Evolutionary conservation across 2,888 invertebrate species (phyloP), one percentile per base, ranked within the genome.

Genomic region (Drosophila niveifrons): DNA sequence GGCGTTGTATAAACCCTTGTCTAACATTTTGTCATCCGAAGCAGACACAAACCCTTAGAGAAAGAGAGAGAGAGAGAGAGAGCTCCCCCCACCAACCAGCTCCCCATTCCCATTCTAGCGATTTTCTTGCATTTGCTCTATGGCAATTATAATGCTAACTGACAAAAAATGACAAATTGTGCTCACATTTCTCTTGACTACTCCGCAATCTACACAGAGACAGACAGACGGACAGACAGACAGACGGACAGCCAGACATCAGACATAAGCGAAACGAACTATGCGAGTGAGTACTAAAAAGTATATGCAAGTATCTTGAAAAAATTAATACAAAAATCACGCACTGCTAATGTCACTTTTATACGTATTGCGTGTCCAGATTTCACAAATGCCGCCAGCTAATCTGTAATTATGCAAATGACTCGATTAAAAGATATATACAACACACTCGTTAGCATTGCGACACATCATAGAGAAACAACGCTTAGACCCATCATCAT

Each of bases 111-210:
- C 36, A n/a, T n/a, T 1, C 36, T 28, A 13, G 23, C 34, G 18
- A 47, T 48, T 62, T 47, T 48, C 43, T 50, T 57, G 56, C 47
- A 46, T 56, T 47, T 36, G 50, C 43, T 50, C 51, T 31, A 57
- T 63, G 65, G 65, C 66, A 74, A 78, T 77, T 77, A 79, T 75
- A 79, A 85, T 82, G 75, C 73, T 79, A 75, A 82, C 82, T 81
- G 77, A 79, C 82, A 82, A 85, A 82, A 83, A 75, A 82, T 85
- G 85, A 83, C 82, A 85, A 83, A 82, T 85, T 85, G 82, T 75
- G 70, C 77, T 67, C 34, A 43, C 28, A 50, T 59, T 47, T 46
- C 15, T 47, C 47, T 36, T 28, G 3, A 50, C 15, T 28, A 51
- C 10, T 7, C 3, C 9, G 1, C 9, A 15, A 23, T 28, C 39